Base-by-base conservation (phyloP, 2,888 invertebrate species). In the Melieria picta region DNA sequence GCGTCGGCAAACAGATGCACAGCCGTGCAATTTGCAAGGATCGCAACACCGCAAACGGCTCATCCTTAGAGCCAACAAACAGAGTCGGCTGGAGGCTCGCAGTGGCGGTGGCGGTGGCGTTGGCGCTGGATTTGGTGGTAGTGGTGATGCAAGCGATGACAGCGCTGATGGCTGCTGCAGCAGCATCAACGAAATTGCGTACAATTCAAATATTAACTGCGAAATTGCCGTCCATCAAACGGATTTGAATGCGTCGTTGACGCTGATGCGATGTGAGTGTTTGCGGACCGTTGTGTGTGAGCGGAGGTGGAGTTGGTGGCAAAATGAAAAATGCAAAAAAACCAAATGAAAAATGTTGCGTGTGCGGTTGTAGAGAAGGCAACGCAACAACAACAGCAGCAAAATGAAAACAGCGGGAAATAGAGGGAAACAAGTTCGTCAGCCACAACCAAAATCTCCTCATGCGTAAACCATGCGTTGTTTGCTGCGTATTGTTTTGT, bases 181-280 rank as follows among this genome's bases (percentile, higher is more conserved):
- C 74, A 72, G 71, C 55, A 74, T 70, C 72, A 76, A 69, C 73
- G 73, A 76, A 68, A 77, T 75, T 74, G 74, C 78, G 69, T 63
- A 75, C 76, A 77, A 76, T 75, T 75, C 75, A 75, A 76, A 77
- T 76, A 75, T 77, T 75, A 78, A 77, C 75, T 75, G 76, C 74
- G 74, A 75, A 77, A 70, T 73, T 76, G 77, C 78, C 81, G 84
- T 82, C 84, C 84, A 83, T 83, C 83, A 84, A 84, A 81, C 78
- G 81, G 81, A 83, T 84, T 84, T 84, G 80, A 82, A 84, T 84
- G 84, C 84, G 82, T 84, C 82, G 83, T 80, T 84, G 84, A 81
- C 79, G 83, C 78, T 82, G 83, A 83, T 84, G 83, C 71, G 67
- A 74, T 73, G 70, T 72, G 71, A 74, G 64, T 11, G 64, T 48